Evolutionary conservation across 2,113 vertebrate genomes (phyloP).

Genomic region (Puffinus mauretanicus): DNA sequence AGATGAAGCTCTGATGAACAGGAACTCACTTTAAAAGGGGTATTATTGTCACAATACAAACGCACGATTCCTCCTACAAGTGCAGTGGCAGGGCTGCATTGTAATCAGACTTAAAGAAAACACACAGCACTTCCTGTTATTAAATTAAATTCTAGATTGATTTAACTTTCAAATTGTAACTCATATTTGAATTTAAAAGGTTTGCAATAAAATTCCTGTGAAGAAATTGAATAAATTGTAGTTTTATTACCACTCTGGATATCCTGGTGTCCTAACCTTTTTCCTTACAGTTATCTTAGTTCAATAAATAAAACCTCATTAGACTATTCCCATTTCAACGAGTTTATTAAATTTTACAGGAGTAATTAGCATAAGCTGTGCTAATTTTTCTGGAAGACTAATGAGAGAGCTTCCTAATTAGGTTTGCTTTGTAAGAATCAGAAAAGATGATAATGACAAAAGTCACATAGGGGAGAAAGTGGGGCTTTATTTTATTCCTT

Average conservation of each 20-base stretch:
- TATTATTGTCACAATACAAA: conserved; percentile 58
- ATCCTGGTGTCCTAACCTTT: conserved; percentile 83
- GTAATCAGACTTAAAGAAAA: conserved; percentile 74
- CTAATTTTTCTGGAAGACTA: conserved; percentile 99
- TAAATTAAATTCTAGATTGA: conserved; percentile 78
- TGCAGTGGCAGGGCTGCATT: conserved; percentile 54
- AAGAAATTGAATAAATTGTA: conserved; percentile 81
- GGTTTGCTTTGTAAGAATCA: conserved; percentile 90
- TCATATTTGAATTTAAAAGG: conserved; percentile 85
- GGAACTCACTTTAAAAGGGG: conserved; percentile 67
- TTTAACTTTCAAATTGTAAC: conserved; percentile 78
- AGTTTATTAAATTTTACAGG: conserved; percentile 99
- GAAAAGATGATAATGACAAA: conserved; percentile 85
- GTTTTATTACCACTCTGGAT: conserved; percentile 80
- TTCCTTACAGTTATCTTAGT: conserved; percentile 95
- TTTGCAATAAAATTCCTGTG: conserved; percentile 79
- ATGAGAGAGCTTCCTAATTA: conserved; percentile 99
- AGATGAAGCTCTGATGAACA: conserved; percentile 69
- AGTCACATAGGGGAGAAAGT: conserved; percentile 78
- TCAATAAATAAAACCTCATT: conserved; percentile 99
- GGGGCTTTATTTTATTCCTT: conserved; percentile 64
- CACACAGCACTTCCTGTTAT: conserved; percentile 73
- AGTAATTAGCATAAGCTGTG: conserved; percentile 98
- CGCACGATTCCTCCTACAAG: conserved; percentile 60
- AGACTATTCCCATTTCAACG: conserved; percentile 95